Evolutionary conservation across 2,888 invertebrate species (phyloP), one percentile per base, ranked within the genome.

Genomic region (Ophion slaviceki): DNA sequence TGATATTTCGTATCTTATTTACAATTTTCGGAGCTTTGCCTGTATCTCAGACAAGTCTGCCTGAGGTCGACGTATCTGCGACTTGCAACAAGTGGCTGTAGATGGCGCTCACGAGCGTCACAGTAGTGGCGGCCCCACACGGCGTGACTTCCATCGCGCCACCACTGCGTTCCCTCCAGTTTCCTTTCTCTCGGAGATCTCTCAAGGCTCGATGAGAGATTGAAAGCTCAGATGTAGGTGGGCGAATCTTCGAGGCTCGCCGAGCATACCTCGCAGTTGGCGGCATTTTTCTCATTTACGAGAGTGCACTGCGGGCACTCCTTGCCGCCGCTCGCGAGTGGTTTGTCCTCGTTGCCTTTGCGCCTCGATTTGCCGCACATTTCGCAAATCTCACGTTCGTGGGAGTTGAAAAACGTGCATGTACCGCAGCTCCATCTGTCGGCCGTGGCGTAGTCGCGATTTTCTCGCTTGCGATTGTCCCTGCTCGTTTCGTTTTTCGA

Each of bases 221-320:
- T 24, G 24, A 24, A 24, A 24, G 0, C 11, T 89, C 89, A 92
- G 86, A 97, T 97, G 91, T 97, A 97, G 71, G 97, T 97, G 59
- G 97, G 97, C 80, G 97, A 97, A 94, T 96, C 96, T 90, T 96
- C 95, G 66, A 97, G 94, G 91, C 96, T 96, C 8, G 95, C 94
- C 28, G 95, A 95, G 92, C 97, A 97, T 24, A 96, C 97, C 89
- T 96, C 96, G 92, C 97, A 97, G 11, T 91, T 92, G 59, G 94
- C 94, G 8, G 96, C 96, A 78, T 96, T 96, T 89, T 96, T 95
- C 67, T 95, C 95, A 91, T 97, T 97, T 61, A 97, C 97, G 70
- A 97, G 94, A 2, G 97, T 97, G 92, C 97, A 97, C 40, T 96
- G 94, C 0, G 96, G 96, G 88, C 97, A 97, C 92, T 97, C 96